Evolutionary conservation across 2,888 invertebrate genomes (phyloP), one percentile per base, ranked within the genome.

Genomic region (Phaonia tiefii): DNA sequence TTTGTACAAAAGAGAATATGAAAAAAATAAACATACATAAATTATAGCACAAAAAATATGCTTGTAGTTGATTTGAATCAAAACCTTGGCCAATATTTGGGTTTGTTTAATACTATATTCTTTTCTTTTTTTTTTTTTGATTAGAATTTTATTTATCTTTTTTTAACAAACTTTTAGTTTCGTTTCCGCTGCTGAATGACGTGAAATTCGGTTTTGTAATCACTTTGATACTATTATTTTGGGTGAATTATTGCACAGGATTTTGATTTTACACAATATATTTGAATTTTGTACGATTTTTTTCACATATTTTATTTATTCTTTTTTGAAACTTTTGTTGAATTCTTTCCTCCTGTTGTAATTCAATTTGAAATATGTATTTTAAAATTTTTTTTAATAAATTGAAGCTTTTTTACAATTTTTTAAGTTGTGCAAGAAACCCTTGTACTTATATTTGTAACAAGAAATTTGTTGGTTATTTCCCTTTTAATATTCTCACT

Each of bases 21-120:
- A 31, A 22, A 60, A 60, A 20, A 60, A 25, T 60, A 60, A 60
- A 63, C 63, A 63, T 63, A 63, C 63, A 63, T 54, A 54, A 54
- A 54, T 54, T 54, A 54, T 54, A 54, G 11, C 54, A 54, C 54
- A 54, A 31, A 20, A 49, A 8, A 20, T 44, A 46, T 15, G 17
- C n/a, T n/a, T 46, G 46, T 15, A n/a, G n/a, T 11, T 4, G 46
- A n/a, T 15, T 67, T 67, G 67, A 31, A 58, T 69, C n/a, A 66
- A 77, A 80, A 66, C 80, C 76, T 74, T 77, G 77, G 76, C 77
- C 73, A 77, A 80, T 56, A 76, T 67, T 77, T 58, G 13, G 8
- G 17, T 49, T 58, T 10, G 71, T 66, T 79, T 54, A n/a, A n/a
- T n/a, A n/a, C n/a, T n/a, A n/a, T n/a, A n/a, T n/a, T n/a, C n/a